A percentile compares a stretch with the other conserved stretches of the same genome.
phyloP scores from a whole-genome alignment of 2,888 invertebrate genomes.

The Clostera curtula region DNA sequence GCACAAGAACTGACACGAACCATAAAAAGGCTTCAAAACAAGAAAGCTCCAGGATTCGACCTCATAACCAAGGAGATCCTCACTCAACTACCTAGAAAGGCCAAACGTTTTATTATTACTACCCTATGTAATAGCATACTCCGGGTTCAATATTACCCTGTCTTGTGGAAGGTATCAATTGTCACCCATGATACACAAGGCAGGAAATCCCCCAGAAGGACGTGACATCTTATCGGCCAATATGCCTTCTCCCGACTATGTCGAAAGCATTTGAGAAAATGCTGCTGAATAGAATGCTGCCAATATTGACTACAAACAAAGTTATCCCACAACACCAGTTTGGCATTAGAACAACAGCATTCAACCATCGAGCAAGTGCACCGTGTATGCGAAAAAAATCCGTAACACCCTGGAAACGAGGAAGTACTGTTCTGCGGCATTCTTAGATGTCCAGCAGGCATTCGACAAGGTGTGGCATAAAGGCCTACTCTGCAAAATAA shows the following conservation, averaged over 20 bases:
- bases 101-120: not conserved
- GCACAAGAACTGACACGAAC: not conserved
- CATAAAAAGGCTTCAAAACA: not conserved
- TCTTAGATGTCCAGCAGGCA: not conserved
- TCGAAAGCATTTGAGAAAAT: too few relatives aligned
- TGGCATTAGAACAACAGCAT: slow-evolving; percentile 1
- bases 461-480: slow-evolving; percentile 16
- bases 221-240: not conserved
- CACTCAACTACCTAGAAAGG: slow-evolving; percentile 3
- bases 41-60: slow-evolving; percentile 3
- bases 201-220: slow-evolving; percentile 1
- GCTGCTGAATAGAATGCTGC: too few relatives aligned
- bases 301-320: not conserved
- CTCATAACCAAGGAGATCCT: slow-evolving; percentile 3
- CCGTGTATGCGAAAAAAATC: too few relatives aligned
- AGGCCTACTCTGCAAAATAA: slow-evolving; percentile 11
- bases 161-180: not conserved
- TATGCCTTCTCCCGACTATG: too few relatives aligned
- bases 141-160: not conserved
- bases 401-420: too few relatives aligned
- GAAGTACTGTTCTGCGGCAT: slow-evolving; percentile 1
- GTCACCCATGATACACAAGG: not conserved
- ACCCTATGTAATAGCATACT: not conserved
- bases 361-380: too few relatives aligned
- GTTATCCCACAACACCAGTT: slow-evolving; percentile 1